Conservation (phyloP, 2,797 vertebrate species). For the Lepus oiostolus region DNA sequence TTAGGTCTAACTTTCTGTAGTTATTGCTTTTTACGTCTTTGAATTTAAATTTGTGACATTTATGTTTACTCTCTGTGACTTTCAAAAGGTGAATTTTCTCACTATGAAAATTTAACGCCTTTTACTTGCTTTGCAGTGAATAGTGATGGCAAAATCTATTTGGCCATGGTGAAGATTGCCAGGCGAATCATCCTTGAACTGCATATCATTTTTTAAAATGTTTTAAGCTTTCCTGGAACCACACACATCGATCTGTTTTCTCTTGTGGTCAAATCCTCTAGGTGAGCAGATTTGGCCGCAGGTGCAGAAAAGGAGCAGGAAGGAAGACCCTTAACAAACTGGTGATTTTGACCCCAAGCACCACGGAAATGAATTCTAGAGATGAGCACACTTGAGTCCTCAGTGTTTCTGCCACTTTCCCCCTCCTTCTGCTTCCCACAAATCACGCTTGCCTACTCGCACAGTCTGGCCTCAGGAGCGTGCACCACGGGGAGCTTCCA, state of each 20-base stretch:
- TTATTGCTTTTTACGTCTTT: conserved; percentile 2
- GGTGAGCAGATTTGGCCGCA: conserved; percentile 69
- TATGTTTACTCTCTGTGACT: not conserved
- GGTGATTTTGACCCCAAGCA: not conserved
- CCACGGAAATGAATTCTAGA: not conserved
- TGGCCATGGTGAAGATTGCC: conserved; percentile 21
- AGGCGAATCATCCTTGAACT: conserved; percentile 54
- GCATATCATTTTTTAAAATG: conserved; percentile 72
- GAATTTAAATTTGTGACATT: not conserved
- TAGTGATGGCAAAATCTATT: conserved; percentile 20
- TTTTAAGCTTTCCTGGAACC: conserved; percentile 74
- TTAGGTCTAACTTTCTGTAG: not conserved
- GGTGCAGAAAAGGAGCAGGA: conserved; percentile 51
- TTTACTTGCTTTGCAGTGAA: conserved; percentile 41
- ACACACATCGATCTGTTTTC: conserved; percentile 68
- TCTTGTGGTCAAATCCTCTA: conserved; percentile 5
- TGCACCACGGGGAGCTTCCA: not conserved
- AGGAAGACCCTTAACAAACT: conserved; percentile 24
- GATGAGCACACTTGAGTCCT: not conserved
- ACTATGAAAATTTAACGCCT: not conserved
- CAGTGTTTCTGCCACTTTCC: not conserved
- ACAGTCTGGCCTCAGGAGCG: not conserved
- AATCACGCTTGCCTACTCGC: not conserved
- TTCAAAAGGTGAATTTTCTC: conserved; percentile 44
- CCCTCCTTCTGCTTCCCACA: not conserved